Conservation (phyloP, 2,113 vertebrate species). For the Monarcha castaneiventris region DNA sequence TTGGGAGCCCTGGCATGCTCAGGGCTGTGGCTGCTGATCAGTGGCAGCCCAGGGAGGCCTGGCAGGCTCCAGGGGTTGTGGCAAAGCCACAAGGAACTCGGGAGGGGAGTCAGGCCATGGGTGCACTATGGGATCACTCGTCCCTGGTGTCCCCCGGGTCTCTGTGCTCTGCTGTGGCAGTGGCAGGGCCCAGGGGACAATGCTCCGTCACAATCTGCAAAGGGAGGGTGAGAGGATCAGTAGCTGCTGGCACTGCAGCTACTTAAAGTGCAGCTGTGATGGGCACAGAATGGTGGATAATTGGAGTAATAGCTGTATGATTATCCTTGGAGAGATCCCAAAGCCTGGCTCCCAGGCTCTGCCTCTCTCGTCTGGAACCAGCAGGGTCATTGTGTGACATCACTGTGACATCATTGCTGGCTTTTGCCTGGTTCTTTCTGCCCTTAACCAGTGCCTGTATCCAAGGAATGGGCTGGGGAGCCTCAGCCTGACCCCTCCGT, state of each 20-base stretch:
- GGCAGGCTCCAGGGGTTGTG: not conserved
- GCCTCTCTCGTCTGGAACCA: accelerated
- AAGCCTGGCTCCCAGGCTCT: not conserved
- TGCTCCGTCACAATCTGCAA: accelerated
- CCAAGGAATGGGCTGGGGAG: not conserved
- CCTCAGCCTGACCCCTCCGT: accelerated
- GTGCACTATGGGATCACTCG: accelerated
- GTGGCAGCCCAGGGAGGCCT: not conserved
- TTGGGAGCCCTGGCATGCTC: not conserved
- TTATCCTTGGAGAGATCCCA: not conserved
- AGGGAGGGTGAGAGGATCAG: not conserved
- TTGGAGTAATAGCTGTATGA: not conserved
- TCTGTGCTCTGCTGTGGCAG: accelerated
- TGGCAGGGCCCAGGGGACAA: accelerated
- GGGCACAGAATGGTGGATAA: not conserved
- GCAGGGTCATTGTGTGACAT: too few relatives aligned
- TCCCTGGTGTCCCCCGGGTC: too few relatives aligned
- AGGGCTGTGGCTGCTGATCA: not conserved
- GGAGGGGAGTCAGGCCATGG: not conserved
- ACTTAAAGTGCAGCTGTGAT: not conserved
- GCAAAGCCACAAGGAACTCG: not conserved
- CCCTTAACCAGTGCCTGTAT: accelerated
- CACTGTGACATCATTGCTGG: not conserved
- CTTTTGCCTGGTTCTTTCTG: not conserved
- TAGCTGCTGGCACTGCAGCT: not conserved